Evolutionary conservation across 2,113 vertebrate species (phyloP), one percentile per base, ranked within the genome.

Genomic region (Aegithalos caudatus): DNA sequence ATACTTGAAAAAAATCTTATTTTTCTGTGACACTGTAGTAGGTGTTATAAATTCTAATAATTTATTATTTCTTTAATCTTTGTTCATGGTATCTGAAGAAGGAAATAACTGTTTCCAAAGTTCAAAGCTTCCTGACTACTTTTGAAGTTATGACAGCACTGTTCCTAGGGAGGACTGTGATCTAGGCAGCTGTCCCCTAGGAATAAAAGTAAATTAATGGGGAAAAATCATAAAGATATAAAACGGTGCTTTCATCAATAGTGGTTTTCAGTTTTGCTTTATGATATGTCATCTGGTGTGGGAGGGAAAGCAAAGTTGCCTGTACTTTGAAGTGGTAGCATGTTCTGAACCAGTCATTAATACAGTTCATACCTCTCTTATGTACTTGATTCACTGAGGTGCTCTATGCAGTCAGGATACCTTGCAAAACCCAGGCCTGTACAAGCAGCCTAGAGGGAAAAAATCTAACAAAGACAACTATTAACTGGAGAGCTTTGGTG

Each of bases 41-140:
- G 53, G 24, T 79, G 10, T 3, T 77, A 77, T 86, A 77, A 50
- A 80, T 50, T 54, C 37, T 80, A 85, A 80, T 81, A 95, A 90
- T 81, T 66, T 83, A 45, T 72, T 96, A 80, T 86, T 94, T 91
- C 58, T 95, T 93, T 93, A 93, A 83, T 86, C 66, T 90, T 88
- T 86, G 74, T 88, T 83, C 87, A 71, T 83, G 83, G 85, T 86
- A 19, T 83, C 35, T 13, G 16, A 84, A 86, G 70, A 90, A 92
- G 33, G 44, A 92, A 93, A 93, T 84, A 86, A 92, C 86, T 74
- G 35, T 95, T 94, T 94, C 90, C 85, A 94, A 93, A 93, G 85
- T 97, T 97, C 95, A 97, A 96, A 97, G 96, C 94, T 81, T 94
- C 90, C 76, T 88, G 62, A 64, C 62, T 94, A 95, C 93, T 95